Evolutionary conservation across 2,888 invertebrate species (phyloP).

Genomic region (Archaeoteleia sp.): DNA sequence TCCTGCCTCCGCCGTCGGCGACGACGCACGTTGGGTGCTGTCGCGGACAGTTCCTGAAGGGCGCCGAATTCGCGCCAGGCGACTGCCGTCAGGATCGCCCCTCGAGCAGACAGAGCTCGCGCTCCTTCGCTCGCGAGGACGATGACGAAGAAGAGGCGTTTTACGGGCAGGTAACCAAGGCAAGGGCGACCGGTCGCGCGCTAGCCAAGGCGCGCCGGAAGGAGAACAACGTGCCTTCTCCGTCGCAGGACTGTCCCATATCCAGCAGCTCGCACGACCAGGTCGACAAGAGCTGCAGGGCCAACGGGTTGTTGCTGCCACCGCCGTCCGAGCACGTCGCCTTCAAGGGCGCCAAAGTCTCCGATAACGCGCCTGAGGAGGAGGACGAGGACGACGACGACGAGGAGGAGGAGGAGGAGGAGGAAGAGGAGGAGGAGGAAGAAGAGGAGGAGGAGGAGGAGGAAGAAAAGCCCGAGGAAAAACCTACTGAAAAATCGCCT

Average conservation of each 20-base stretch:
- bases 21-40: constrained; percentile 32
- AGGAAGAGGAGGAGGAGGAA: constrained; percentile 30
- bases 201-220: constrained; percentile 12
- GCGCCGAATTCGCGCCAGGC: constrained; percentile 23
- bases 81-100: constrained; percentile 32
- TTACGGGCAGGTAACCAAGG: constrained; percentile 33
- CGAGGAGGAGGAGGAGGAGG: constrained; percentile 23
- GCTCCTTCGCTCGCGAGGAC: constrained; percentile 28
- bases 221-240: constrained; percentile 24
- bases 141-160: constrained; percentile 57
- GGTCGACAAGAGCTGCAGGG: constrained; percentile 17
- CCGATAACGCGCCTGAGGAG: constrained; percentile 7
- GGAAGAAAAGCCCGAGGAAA: constrained; percentile 63
- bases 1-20: constrained; percentile 45
- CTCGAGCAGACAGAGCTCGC: constrained; percentile 14
- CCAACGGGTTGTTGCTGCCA: constrained; percentile 12
- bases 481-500: constrained; percentile 57
- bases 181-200: constrained; percentile 6
- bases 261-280: constrained; percentile 47
- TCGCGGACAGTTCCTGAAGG: constrained; percentile 47
- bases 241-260: constrained; percentile 44
- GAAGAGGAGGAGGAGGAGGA: constrained; percentile 58
- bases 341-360: background rate
- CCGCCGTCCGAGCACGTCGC: constrained; percentile 9
- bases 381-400: constrained; percentile 23